These are phyloP conservation scores for Calameuta idolon DNA, from an alignment of 2,888 invertebrate genomes.

Conservation along the genomic window DNA sequence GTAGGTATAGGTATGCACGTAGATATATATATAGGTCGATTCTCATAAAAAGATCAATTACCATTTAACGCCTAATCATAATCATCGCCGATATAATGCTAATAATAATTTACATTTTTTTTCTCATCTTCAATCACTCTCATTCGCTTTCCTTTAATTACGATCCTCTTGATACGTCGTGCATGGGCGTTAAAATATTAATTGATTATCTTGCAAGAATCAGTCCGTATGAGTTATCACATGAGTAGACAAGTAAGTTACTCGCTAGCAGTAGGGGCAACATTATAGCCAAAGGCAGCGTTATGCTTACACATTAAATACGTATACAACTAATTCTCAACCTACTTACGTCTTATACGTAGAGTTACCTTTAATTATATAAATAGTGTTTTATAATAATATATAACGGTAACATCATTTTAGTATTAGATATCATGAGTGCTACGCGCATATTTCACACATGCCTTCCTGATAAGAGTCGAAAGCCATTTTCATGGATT, in stretches of 20 bases:
- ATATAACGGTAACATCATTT: conserved; percentile 61
- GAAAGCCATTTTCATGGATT: conserved; percentile 1
- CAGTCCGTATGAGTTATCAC: conserved; percentile 56
- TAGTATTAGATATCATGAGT: conserved; percentile 40
- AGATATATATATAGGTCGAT: conserved; percentile 48
- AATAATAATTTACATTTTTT: background rate
- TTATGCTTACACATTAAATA: conserved; percentile 54
- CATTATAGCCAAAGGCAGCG: conserved; percentile 65
- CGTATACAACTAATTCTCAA: conserved; percentile 49
- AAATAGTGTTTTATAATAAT: conserved; percentile 61
- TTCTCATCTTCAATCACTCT: background rate
- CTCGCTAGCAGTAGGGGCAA: conserved; percentile 63
- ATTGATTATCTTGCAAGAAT: background rate
- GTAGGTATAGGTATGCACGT: conserved; percentile 53
- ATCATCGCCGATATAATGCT: background rate
- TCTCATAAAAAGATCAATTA: background rate
- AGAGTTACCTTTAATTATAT: conserved; percentile 45
- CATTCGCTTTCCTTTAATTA: background rate
- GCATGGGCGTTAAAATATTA: background rate
- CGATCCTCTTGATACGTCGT: background rate
- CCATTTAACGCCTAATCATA: background rate
- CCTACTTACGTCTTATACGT: conserved; percentile 36
- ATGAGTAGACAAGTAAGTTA: conserved; percentile 63
- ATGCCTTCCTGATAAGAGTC: conserved; percentile 18
- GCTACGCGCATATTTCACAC: conserved; percentile 34